Evolutionary conservation across 2,888 invertebrate species (phyloP), one percentile per base, ranked within the genome.

Genomic region (Formica aserva): DNA sequence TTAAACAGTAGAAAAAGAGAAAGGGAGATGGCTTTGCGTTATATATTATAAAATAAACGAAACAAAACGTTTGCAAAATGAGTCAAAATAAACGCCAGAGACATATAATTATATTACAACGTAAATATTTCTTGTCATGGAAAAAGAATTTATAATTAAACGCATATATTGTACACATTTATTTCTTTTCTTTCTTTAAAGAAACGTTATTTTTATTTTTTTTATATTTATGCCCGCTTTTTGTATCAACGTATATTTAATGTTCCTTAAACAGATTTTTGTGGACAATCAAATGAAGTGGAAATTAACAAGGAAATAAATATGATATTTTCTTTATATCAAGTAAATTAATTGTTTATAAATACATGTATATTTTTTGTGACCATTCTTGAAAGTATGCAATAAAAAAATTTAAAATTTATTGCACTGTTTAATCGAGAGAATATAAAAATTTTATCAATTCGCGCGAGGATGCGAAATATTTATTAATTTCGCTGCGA

Each of bases 371-470:
- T 8, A n/a, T 6, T 9, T 63, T 48, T 22, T 29, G n/a, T 9
- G 3, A 4, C 1, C 13, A 9, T n/a, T 22, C 15, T 32, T 29
- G 1, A 55, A 65, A 3, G 3, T 48, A 45, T 0, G 26, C 22
- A 22, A 26, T 26, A 63, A 1, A 65, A 48, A 11, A 75, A 65
- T 75, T 48, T 0, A 3, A 18, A 45, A 63, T 65, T 63, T 22
- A 75, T 63, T 29, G 18, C 15, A 32, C 3, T 29, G 74, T n/a
- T 22, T 6, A 32, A 45, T 62, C 57, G 22, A 15, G 5, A 13
- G 29, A 9, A 63, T 35, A 75, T 48, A 48, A 65, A 75, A 4
- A 26, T 22, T 45, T 75, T 52, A 75, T 63, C 63, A 63, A 75
- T 63, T 48, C n/a, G 38, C 38, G 45, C 6, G 13, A 29, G 41